phyloP scores from a whole-genome alignment of 1,140 invertebrate genomes.

The Magallana ariakensis region DNA sequence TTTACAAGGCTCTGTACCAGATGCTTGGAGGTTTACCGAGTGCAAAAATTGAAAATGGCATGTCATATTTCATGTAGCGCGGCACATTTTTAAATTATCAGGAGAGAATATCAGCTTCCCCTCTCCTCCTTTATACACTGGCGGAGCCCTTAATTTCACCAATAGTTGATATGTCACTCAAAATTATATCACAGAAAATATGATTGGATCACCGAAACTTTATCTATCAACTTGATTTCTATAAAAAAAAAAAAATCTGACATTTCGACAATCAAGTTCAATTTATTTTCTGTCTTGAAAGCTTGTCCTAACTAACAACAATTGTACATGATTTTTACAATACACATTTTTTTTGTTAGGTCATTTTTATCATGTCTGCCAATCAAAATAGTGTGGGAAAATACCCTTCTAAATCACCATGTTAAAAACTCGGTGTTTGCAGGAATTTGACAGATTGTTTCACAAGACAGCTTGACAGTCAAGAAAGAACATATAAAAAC shows the following conservation, averaged over 20 bases:
- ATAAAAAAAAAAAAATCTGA: too few relatives aligned
- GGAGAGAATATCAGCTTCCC: neutral
- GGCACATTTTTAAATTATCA: constrained; percentile 8
- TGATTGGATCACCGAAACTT: neutral
- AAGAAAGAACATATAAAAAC: constrained; percentile 33
- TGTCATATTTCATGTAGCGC: constrained; percentile 27
- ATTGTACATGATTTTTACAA: too few relatives aligned
- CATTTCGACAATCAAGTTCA: too few relatives aligned
- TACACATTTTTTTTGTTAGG: too few relatives aligned
- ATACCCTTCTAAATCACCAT: neutral
- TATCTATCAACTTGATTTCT: too few relatives aligned
- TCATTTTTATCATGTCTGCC: neutral
- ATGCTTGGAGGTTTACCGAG: neutral
- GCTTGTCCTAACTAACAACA: too few relatives aligned
- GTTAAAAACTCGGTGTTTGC: constrained; percentile 6
- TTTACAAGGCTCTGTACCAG: neutral
- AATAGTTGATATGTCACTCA: constrained; percentile 28
- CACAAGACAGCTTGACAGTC: constrained; percentile 35
- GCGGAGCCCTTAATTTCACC: neutral
- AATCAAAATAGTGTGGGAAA: constrained; percentile 25
- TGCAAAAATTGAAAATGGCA: constrained; percentile 21
- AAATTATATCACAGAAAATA: constrained; percentile 13
- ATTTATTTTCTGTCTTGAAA: too few relatives aligned
- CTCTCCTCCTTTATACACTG: neutral
- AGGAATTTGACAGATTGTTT: constrained; percentile 29